These are phyloP conservation scores for Esox niger DNA, from an alignment of 2,113 vertebrate species.

Conservation along the genomic window DNA sequence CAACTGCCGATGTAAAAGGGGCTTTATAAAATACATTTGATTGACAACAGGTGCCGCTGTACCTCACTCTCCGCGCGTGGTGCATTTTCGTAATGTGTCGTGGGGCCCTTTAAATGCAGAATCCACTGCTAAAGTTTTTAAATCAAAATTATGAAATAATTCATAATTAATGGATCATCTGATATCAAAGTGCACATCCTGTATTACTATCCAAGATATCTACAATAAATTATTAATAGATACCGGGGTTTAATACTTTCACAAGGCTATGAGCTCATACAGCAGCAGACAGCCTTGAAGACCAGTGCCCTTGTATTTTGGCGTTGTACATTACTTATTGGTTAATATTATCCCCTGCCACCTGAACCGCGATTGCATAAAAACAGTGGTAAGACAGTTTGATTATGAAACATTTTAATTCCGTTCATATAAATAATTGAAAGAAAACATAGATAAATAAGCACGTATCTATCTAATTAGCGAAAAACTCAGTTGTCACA, in stretches of 20 bases:
- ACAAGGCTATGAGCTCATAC: no score
- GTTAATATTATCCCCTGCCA: neutral
- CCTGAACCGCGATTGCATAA: neutral
- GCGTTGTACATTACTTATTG: neutral
- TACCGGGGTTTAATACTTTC: neutral
- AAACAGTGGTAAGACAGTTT: constrained; percentile 4
- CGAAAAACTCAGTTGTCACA: constrained; percentile 11
- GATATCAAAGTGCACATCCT: neutral
- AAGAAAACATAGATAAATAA: neutral
- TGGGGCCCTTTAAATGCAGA: no score
- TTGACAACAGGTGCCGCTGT: no score
- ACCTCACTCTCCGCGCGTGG: no score
- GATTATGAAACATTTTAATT: constrained; percentile 13
- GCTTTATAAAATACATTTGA: no score
- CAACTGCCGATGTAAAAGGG: no score
- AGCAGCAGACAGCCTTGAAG: no score
- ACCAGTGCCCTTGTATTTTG: neutral
- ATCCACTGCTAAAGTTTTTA: neutral
- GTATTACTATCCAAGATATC: neutral
- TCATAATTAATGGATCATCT: neutral
- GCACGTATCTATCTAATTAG: constrained; percentile 1
- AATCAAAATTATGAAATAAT: neutral
- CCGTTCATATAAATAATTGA: constrained; percentile 8
- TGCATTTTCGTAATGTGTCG: no score
- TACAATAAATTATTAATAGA: neutral